A percentile compares a stretch with the other conserved stretches of the same genome.
These are phyloP conservation scores for Cantharis nigra DNA, from an alignment of 2,888 invertebrate genomes.

Conservation along the genomic window DNA sequence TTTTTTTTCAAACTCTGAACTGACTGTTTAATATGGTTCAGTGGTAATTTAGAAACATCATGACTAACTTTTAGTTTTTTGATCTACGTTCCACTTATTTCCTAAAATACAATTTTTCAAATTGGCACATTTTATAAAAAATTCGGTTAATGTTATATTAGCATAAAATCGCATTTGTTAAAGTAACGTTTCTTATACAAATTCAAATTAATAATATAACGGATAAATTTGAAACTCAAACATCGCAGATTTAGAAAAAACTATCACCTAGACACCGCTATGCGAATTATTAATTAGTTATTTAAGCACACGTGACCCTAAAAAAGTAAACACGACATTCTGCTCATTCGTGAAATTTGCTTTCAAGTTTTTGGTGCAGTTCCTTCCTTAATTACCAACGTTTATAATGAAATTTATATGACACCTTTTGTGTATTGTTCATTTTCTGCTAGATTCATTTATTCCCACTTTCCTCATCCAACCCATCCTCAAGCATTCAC, in stretches of 20 bases:
- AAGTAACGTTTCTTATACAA: background rate
- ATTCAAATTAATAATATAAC: background rate
- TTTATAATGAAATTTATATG: background rate
- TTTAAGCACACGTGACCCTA: background rate
- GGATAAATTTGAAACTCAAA: background rate
- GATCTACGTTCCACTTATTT: background rate
- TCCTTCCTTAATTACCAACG: background rate
- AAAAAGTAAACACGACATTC: background rate
- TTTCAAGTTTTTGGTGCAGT: background rate
- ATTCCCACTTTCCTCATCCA: slow-evolving; percentile 25
- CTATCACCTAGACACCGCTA: background rate
- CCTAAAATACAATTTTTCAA: background rate
- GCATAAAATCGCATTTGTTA: background rate
- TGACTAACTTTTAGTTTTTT: background rate
- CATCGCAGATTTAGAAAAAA: background rate
- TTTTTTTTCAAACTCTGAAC: too few relatives aligned
- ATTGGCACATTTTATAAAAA: background rate
- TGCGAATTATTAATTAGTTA: background rate
- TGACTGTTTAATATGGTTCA: background rate
- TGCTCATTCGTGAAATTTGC: background rate
- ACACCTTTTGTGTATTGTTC: background rate
- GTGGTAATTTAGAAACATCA: too few relatives aligned
- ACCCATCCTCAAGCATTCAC: slow-evolving; percentile 24
- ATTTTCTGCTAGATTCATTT: background rate
- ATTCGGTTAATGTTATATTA: background rate